phyloP scores from a whole-genome alignment of 2,797 vertebrate species.

The Mionectes olivaceus region DNA sequence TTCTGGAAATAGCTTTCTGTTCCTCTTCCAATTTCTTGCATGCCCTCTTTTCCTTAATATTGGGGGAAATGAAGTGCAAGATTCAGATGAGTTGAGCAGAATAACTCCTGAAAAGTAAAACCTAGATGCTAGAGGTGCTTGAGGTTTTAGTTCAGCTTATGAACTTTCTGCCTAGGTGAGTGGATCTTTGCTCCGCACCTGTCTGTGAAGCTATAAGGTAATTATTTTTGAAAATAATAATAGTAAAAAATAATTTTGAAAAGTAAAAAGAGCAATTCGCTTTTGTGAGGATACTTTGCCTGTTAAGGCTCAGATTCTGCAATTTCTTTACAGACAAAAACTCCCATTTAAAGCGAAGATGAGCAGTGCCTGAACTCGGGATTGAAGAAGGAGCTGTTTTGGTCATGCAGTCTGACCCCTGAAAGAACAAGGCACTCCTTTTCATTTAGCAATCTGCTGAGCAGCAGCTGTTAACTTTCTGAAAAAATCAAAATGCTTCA shows the following conservation, averaged over 20 bases:
- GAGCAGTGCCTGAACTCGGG: background rate
- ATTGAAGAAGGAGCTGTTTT: background rate
- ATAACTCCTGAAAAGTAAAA: background rate
- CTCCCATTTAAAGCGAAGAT: background rate
- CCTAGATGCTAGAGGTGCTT: background rate
- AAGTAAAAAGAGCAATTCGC: background rate
- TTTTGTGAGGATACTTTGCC: background rate
- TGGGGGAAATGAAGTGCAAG: background rate
- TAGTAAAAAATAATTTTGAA: background rate
- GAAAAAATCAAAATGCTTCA: conserved; percentile 28
- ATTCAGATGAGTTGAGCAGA: background rate
- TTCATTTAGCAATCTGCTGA: conserved; percentile 59
- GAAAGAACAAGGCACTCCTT: conserved; percentile 26
- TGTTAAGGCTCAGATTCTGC: background rate
- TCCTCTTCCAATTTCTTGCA: background rate
- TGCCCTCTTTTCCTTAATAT: background rate
- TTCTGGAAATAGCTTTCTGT: background rate
- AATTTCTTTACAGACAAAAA: background rate
- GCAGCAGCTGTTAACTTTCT: conserved; percentile 68
- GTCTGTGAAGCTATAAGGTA: background rate
- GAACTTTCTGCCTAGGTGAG: background rate
- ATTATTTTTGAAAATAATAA: background rate
- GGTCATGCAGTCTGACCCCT: conserved; percentile 26
- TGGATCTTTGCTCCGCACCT: background rate
- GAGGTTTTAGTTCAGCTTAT: background rate